Evolutionary conservation across 2,888 invertebrate genomes (phyloP).

Genomic region (Hedychridium roseum): DNA sequence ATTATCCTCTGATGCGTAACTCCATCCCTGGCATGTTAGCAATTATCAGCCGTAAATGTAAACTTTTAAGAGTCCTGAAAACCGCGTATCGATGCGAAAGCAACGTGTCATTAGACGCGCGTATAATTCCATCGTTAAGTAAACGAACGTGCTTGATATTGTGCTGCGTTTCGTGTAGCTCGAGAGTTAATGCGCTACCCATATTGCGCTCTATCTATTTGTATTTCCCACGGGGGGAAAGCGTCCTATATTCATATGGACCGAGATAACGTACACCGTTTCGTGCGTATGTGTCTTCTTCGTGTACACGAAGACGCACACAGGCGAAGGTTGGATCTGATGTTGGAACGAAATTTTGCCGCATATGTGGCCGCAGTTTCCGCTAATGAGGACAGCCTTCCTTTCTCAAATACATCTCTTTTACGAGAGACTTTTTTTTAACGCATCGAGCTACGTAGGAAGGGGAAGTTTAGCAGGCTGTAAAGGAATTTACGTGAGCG

Average conservation of each 20-base stretch:
- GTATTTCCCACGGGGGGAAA: constrained; percentile 32
- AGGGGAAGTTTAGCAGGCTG: no score
- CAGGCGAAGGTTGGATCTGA: no score
- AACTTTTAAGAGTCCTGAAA: no score
- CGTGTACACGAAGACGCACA: neutral
- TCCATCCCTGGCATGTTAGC: neutral
- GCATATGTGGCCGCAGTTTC: no score
- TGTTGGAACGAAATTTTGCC: no score
- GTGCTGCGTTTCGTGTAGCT: constrained; percentile 7
- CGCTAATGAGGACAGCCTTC: no score
- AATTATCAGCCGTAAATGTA: no score
- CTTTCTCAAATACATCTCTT: no score
- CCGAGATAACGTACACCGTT: constrained; percentile 16
- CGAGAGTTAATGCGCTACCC: constrained; percentile 22
- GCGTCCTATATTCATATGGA: neutral
- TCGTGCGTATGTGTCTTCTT: neutral
- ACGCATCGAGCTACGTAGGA: no score
- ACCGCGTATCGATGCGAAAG: no score
- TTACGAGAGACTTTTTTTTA: no score
- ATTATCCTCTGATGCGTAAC: constrained; percentile 1
- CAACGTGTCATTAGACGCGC: neutral
- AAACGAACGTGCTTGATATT: neutral
- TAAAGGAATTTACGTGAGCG: no score
- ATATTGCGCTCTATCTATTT: constrained; percentile 30
- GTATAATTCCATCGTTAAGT: constrained; percentile 10